Base-by-base conservation (phyloP, 2,113 vertebrate species). In the Aegotheles bennettii region DNA sequence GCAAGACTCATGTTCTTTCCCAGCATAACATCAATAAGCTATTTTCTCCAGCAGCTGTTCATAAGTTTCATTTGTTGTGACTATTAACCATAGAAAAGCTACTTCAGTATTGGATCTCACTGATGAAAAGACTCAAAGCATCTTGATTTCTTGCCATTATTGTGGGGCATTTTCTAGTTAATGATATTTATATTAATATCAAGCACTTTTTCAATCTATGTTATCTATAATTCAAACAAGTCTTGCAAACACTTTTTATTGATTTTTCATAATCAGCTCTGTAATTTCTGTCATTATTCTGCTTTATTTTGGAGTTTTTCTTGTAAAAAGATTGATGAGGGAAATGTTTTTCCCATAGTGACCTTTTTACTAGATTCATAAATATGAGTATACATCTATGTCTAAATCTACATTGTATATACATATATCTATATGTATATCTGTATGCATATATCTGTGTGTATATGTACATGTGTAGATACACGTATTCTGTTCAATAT, bases 11-110 rank as follows among this genome's bases (percentile, higher is more conserved):
- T 96, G 89, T 97, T 96, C 84, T 96, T 89, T 95, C 75, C 48
- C 47, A 95, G 61, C 31, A 59, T 59, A 95, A 96, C 94, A 97
- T 96, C 95, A 97, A 97, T 93, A 97, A 96, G 91, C 82, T 93
- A 95, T 97, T 97, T 97, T 97, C 94, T 95, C 75, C 75, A 85
- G 67, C 96, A 97, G 96, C 94, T 97, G 94, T 90, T 97, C 95
- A 89, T 61, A 84, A 23, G 50, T 95, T 92, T 85, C 20, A 43
- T 20, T 90, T 93, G 69, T 71, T 94, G 70, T 65, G 67, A 61
- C 45, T 94, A 73, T 95, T 96, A 96, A 64, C 65, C 51, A 65
- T 23, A 87, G 61, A 80, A 89, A 92, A 80, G 31, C 67, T 89
- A 82, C 80, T 85, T 90, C 70, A 33, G 9, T 69, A 51, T 64